Evolutionary conservation across 2,888 invertebrate species (phyloP), one percentile per base, ranked within the genome.

Genomic region (Orthosia incerta): DNA sequence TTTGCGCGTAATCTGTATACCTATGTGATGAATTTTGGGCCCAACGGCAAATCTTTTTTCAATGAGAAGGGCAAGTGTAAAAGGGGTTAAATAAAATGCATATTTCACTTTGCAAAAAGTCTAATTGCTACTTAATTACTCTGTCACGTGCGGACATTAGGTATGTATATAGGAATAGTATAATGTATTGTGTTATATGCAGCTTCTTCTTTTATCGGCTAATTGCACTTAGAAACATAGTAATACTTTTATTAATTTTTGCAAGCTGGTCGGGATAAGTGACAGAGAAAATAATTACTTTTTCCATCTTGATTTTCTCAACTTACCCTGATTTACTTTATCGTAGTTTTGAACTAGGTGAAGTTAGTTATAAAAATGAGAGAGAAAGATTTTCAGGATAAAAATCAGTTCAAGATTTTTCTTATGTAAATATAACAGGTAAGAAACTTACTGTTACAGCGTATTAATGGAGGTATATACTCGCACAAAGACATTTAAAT

Each of bases 1-100:
- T 77, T 74, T 77, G 60, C 45, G n/a, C 51, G 63, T 76, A 74
- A 80, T 73, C 74, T 71, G 66, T 76, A 20, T 31, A 51, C 56
- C 48, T 60, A 26, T 18, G 60, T 74, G 69, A 72, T 77, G 70
- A 78, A 76, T 70, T 78, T 71, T 56, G 16, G 48, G n/a, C 20
- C 12, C 12, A 20, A 46, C 61, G n/a, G 18, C 48, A 60, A 83
- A 67, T 64, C 26, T 23, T 39, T 83, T 75, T 77, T 56, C 53
- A 66, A 61, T 66, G 3, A 64, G 26, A 16, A 55, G 20, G 57
- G n/a, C 7, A 13, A 39, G 51, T 74, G 15, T 50, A 15, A 59
- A 56, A 26, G 16, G 15, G 39, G 57, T 68, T 26, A 59, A 23
- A 48, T 59, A 59, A 56, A 31, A 76, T 76, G 61, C 46, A 62